A percentile compares a stretch with the other conserved stretches of the same genome.
These are phyloP conservation scores for Garrulus glandarius DNA, from an alignment of 2,797 vertebrate species.

Conservation along the genomic window DNA sequence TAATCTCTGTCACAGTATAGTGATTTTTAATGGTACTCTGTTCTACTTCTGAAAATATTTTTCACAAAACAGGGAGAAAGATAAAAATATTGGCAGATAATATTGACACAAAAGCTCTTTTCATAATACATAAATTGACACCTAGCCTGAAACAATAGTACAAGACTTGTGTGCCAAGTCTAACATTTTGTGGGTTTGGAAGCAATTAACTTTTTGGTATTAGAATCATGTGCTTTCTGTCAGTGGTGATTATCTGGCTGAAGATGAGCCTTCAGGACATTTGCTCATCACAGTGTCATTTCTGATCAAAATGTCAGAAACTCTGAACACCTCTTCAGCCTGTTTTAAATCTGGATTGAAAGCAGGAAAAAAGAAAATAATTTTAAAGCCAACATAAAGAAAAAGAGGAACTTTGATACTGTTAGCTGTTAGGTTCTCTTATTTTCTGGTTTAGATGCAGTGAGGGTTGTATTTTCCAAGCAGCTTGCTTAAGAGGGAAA, in stretches of 20 bases:
- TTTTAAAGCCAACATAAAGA: not conserved
- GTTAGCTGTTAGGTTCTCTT: not conserved
- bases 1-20: not conserved
- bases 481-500: not conserved
- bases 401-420: not conserved
- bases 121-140: not conserved
- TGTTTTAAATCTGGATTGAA: not conserved
- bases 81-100: not conserved
- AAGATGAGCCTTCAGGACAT: not conserved
- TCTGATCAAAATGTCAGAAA: slow-evolving; percentile 10
- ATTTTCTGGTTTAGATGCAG: not conserved
- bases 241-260: not conserved
- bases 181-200: not conserved
- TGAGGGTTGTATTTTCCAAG: not conserved
- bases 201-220: not conserved
- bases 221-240: not conserved
- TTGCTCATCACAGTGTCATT: not conserved
- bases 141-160: not conserved
- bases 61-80: not conserved
- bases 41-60: not conserved
- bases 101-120: not conserved
- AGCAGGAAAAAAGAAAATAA: not conserved
- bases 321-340: not conserved
- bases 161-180: not conserved
- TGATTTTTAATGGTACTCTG: not conserved